These are phyloP conservation scores for Mirza zaza DNA, from an alignment of 2,113 vertebrate species.

Conservation along the genomic window DNA sequence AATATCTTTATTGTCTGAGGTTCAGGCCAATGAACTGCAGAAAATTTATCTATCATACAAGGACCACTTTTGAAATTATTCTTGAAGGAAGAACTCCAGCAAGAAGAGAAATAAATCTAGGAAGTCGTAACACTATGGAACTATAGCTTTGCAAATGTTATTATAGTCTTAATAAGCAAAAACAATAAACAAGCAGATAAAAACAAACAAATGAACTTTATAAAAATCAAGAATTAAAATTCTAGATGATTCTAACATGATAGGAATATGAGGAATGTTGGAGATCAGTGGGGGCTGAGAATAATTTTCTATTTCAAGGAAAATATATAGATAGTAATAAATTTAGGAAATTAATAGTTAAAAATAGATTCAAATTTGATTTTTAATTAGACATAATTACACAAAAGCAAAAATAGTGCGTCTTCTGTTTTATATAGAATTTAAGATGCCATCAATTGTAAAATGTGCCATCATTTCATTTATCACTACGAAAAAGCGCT, in stretches of 20 bases:
- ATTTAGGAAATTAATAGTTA: neutral
- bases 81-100: neutral
- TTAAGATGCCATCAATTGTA: neutral
- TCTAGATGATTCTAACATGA: neutral
- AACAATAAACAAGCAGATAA: neutral
- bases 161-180: neutral
- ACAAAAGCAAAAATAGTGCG: neutral
- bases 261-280: neutral
- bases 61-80: neutral
- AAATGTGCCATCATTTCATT: neutral
- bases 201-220: neutral
- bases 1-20: neutral
- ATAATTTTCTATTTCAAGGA: neutral
- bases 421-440: neutral
- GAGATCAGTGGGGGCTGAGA: neutral
- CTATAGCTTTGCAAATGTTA: neutral
- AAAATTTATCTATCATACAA: neutral
- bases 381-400: neutral
- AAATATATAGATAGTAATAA: neutral
- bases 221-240: neutral
- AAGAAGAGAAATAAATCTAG: neutral
- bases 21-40: neutral
- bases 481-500: neutral
- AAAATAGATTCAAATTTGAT: conserved; percentile 8
- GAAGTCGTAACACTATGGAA: neutral